phyloP scores from a whole-genome alignment of 1,140 invertebrate species.

The Bursaphelenchus mucronatus region DNA sequence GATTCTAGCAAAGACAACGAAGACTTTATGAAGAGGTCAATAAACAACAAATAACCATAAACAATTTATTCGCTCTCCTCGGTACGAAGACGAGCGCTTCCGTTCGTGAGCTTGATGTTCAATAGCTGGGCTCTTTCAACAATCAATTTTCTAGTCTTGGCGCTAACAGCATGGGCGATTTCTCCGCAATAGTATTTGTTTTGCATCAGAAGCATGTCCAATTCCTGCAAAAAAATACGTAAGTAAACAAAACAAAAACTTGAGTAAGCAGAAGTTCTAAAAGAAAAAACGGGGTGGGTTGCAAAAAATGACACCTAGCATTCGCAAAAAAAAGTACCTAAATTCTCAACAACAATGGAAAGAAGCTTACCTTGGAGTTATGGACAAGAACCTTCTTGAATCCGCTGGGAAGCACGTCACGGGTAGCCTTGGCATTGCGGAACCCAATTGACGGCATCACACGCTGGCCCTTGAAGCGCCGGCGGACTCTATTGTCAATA shows the following conservation, averaged over 20 bases:
- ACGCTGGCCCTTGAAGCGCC: slow-evolving; percentile 96
- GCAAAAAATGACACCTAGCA: slow-evolving; percentile 42
- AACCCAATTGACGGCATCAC: slow-evolving; percentile 99
- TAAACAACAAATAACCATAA: slow-evolving; percentile 16
- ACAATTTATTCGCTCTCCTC: slow-evolving; percentile 72
- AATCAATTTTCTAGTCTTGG: slow-evolving; percentile 89
- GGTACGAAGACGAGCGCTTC: slow-evolving; percentile 85
- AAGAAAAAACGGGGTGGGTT: neutral
- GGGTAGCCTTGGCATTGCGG: slow-evolving; percentile 78
- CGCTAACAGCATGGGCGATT: slow-evolving; percentile 90
- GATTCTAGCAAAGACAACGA: neutral
- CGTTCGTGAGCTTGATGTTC: slow-evolving; percentile 84
- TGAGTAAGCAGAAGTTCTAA: slow-evolving; percentile 8
- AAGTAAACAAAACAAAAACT: neutral
- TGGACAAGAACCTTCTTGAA: slow-evolving; percentile 86
- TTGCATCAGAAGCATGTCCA: slow-evolving; percentile 98
- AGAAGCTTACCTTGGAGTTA: slow-evolving; percentile 72
- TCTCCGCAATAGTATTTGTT: slow-evolving; percentile 94
- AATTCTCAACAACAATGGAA: slow-evolving; percentile 17
- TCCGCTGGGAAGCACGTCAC: slow-evolving; percentile 92
- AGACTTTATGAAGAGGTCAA: slow-evolving; percentile 6
- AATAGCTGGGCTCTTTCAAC: slow-evolving; percentile 93
- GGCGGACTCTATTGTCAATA: slow-evolving; percentile 98
- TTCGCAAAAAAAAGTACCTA: slow-evolving; percentile 19
- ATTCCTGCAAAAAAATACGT: slow-evolving; percentile 72